Percentiles rank a stretch among this genome's conserved stretches.
phyloP scores from a whole-genome alignment of 2,797 vertebrate genomes.

The Scarus forsteni region DNA sequence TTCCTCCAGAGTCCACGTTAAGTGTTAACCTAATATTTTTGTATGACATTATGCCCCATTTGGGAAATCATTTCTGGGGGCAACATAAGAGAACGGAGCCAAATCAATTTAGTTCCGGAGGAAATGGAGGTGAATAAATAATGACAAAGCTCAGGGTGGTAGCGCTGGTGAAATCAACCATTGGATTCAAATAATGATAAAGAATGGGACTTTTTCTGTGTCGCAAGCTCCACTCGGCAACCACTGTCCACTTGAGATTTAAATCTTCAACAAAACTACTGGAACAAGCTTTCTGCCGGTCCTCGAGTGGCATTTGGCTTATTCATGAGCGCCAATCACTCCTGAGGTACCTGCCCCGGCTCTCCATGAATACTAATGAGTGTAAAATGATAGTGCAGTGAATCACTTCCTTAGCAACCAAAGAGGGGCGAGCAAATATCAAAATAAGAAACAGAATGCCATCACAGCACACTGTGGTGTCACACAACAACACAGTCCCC shows the following conservation, averaged over 20 bases:
- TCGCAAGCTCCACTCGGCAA: slow-evolving; percentile 2
- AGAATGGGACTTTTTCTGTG: slow-evolving; percentile 21
- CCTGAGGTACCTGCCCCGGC: slow-evolving; percentile 49
- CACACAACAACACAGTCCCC: slow-evolving; percentile 34
- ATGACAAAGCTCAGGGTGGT: slow-evolving; percentile 18
- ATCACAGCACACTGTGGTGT: slow-evolving; percentile 47
- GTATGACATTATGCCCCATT: slow-evolving; percentile 57
- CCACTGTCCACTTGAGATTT: slow-evolving; percentile 35
- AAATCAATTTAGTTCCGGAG: slow-evolving; percentile 56
- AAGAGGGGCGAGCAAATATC: slow-evolving; percentile 55
- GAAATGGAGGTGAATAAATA: slow-evolving; percentile 58
- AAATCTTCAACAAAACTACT: slow-evolving; percentile 42
- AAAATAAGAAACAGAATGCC: slow-evolving; percentile 63
- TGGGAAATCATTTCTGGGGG: slow-evolving; percentile 64
- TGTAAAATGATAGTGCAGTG: slow-evolving; percentile 49
- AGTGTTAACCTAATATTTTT: slow-evolving; percentile 63
- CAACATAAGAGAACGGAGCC: slow-evolving; percentile 55
- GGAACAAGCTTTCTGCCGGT: slow-evolving; percentile 22
- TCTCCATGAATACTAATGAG: slow-evolving; percentile 69
- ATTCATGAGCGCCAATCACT: slow-evolving; percentile 62
- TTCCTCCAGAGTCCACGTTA: slow-evolving; percentile 44
- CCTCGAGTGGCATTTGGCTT: slow-evolving; percentile 54
- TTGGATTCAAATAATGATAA: slow-evolving; percentile 43
- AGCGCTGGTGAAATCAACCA: slow-evolving; percentile 8
- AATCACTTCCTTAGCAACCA: slow-evolving; percentile 61